Evolutionary conservation across 1,140 invertebrate genomes (phyloP).

Genomic region (Danaus plexippus): DNA sequence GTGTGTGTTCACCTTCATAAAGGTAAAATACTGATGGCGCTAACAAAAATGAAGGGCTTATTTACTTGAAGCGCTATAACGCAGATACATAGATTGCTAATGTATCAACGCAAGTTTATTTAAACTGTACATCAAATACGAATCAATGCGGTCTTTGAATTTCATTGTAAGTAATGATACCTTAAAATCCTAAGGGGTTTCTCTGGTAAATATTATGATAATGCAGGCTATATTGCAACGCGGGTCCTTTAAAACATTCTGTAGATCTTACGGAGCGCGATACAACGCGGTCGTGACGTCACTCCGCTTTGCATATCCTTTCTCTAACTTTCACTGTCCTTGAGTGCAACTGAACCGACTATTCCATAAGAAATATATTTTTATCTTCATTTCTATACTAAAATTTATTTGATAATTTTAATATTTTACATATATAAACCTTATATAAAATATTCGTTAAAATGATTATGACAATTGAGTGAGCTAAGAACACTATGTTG

Average conservation of each 20-base stretch:
- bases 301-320: conserved; percentile 37
- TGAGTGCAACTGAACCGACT: conserved; percentile 29
- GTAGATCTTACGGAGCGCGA: not conserved
- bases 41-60: conserved; percentile 70
- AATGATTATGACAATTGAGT: too few species aligned
- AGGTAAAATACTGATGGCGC: conserved; percentile 60
- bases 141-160: too few species aligned
- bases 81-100: conserved; percentile 53
- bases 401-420: too few species aligned
- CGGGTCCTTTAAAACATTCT: too few species aligned
- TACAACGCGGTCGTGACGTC: conserved; percentile 23
- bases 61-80: conserved; percentile 57
- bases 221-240: too few species aligned
- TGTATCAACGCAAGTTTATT: conserved; percentile 5
- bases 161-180: too few species aligned
- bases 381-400: conserved; percentile 5
- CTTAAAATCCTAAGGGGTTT: too few species aligned
- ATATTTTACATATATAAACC: too few species aligned
- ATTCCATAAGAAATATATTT: conserved; percentile 14
- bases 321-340: conserved; percentile 59
- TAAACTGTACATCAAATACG: too few species aligned
- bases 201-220: too few species aligned
- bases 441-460: too few species aligned
- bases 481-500: too few species aligned
- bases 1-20: conserved; percentile 58